Conservation (phyloP, 37 sponge, comb jelly and placozoan species). For the Agelas oroides region DNA sequence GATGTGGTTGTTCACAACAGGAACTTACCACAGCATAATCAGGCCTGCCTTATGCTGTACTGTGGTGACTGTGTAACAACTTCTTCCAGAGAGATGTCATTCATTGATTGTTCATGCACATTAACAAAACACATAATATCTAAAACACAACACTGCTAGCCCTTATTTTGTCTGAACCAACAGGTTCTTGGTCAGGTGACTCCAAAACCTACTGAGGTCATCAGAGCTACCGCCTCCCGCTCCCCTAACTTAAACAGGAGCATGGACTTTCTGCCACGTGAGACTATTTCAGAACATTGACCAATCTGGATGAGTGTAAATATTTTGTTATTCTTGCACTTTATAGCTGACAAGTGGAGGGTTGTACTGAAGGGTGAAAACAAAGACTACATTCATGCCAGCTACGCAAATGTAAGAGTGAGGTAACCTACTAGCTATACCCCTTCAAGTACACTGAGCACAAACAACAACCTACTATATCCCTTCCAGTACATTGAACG, state of each 20-base stretch:
- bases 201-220: slow-evolving; percentile 22
- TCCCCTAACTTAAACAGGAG: slow-evolving; percentile 40
- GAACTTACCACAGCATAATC: no score
- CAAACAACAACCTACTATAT: no score
- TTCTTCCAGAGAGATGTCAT: no score
- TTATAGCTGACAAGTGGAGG: slow-evolving; percentile 37
- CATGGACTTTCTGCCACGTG: slow-evolving; percentile 47
- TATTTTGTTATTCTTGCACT: background rate
- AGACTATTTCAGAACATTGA: background rate
- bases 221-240: background rate
- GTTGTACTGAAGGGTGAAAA: no score
- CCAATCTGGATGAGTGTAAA: background rate
- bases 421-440: background rate
- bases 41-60: no score
- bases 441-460: no score
- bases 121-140: no score
- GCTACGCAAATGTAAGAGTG: slow-evolving; percentile 58
- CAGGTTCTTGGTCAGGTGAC: slow-evolving; percentile 51
- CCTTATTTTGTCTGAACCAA: background rate
- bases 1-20: no score
- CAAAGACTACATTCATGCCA: slow-evolving; percentile 65
- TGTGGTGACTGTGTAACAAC: no score
- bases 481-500: no score
- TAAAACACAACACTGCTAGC: no score
- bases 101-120: no score